Percentiles rank a stretch among this genome's conserved stretches.
phyloP scores from a whole-genome alignment of 2,888 invertebrate genomes.

The Anaspis maculata region DNA sequence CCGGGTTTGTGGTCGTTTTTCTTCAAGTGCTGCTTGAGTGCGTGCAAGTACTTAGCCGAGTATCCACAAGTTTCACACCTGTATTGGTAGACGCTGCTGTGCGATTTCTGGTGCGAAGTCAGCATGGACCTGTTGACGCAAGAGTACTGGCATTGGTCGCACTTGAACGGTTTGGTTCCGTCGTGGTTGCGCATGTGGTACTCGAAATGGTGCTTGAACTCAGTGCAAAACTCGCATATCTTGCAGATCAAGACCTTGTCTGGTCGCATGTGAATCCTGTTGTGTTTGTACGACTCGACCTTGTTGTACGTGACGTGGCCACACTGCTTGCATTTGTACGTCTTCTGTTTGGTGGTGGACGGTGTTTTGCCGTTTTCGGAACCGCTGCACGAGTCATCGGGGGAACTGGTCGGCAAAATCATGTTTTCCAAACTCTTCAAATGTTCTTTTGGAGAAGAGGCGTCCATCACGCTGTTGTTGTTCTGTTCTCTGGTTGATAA shows the following conservation, averaged over 20 bases:
- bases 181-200: slow-evolving; percentile 94
- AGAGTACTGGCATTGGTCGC: slow-evolving; percentile 77
- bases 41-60: slow-evolving; percentile 97
- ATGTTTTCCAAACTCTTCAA: slow-evolving; percentile 25
- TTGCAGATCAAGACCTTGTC: slow-evolving; percentile 88
- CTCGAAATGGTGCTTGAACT: slow-evolving; percentile 96
- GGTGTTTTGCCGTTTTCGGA: too few species aligned
- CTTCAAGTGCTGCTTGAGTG: slow-evolving; percentile 86
- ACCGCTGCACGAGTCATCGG: too few species aligned
- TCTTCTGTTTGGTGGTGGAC: slow-evolving; percentile 58
- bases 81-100: slow-evolving; percentile 87
- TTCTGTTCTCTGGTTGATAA: too few species aligned
- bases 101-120: slow-evolving; percentile 95
- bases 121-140: slow-evolving; percentile 99
- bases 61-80: slow-evolving; percentile 90
- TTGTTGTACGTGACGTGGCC: slow-evolving; percentile 78
- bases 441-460: slow-evolving; percentile 49
- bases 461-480: too few species aligned
- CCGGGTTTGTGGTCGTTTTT: slow-evolving; percentile 89
- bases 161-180: slow-evolving; percentile 93
- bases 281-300: slow-evolving; percentile 89
- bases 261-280: slow-evolving; percentile 80
- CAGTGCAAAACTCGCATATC: slow-evolving; percentile 94
- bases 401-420: too few species aligned
- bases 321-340: slow-evolving; percentile 90